Percentiles rank a stretch among this genome's conserved stretches.
Evolutionary conservation across 2,888 invertebrate genomes (phyloP).

Genomic region (Rhingia rostrata): DNA sequence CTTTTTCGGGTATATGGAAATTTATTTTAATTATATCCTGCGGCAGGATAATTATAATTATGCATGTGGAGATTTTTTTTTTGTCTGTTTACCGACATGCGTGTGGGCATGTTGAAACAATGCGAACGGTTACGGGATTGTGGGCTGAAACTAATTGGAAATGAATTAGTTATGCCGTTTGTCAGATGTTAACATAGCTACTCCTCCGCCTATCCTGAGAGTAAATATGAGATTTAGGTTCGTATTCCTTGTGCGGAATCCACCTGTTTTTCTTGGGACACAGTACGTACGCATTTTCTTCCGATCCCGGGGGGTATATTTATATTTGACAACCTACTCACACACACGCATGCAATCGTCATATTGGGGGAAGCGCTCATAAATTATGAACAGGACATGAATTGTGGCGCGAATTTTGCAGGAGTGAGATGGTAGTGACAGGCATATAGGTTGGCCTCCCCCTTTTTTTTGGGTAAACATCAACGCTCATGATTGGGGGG

Average conservation of each 20-base stretch:
- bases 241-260: constrained; percentile 9
- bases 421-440: constrained; percentile 7
- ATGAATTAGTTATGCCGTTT: constrained; percentile 74
- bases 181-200: constrained; percentile 68
- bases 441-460: constrained; percentile 1
- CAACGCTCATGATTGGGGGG: constrained; percentile 8
- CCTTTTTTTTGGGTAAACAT: constrained; percentile 26
- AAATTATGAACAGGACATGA: constrained; percentile 68
- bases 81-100: constrained; percentile 46
- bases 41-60: constrained; percentile 67
- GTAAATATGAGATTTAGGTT: constrained; percentile 39
- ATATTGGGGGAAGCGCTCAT: constrained; percentile 36
- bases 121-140: constrained; percentile 44
- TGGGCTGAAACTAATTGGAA: constrained; percentile 69
- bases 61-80: constrained; percentile 56
- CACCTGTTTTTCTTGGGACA: constrained; percentile 48
- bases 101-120: constrained; percentile 19
- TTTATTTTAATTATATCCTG: constrained; percentile 73
- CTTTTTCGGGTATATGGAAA: constrained; percentile 38
- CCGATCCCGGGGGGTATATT: neutral
- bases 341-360: constrained; percentile 43
- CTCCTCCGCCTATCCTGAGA: constrained; percentile 49
- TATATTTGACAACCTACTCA: constrained; percentile 12
- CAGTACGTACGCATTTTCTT: neutral
- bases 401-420: constrained; percentile 46